Conservation (phyloP, 2,113 vertebrate genomes). For the Coreoperca whiteheadi region DNA sequence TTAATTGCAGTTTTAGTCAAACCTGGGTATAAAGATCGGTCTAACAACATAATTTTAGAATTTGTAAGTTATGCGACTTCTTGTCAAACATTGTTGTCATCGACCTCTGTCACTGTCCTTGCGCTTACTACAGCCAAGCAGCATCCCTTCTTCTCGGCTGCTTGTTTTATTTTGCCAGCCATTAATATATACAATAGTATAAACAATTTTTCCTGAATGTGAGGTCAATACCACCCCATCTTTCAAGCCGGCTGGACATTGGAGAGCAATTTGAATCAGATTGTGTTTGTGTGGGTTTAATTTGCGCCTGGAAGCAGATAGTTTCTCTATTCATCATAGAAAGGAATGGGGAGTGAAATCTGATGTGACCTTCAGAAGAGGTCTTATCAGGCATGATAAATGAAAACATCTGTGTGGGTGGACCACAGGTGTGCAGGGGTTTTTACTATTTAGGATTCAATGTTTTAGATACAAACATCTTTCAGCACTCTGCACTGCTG, state of each 20-base stretch:
- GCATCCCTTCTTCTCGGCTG: background rate
- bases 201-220: constrained; percentile 2
- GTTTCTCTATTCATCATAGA: background rate
- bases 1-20: background rate
- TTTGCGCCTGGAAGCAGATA: background rate
- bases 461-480: background rate
- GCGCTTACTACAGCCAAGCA: background rate
- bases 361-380: background rate
- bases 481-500: background rate
- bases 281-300: background rate
- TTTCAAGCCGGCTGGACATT: background rate
- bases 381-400: too few species aligned
- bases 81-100: background rate
- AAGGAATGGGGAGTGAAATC: background rate
- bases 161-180: background rate
- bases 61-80: background rate
- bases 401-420: background rate
- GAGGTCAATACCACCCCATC: background rate
- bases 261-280: background rate
- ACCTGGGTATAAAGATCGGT: background rate
- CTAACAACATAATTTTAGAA: background rate
- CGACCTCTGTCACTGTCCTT: background rate
- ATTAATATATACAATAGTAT: background rate
- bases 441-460: background rate
- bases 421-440: background rate